These are phyloP conservation scores for Diarsia brunnea DNA, from an alignment of 2,888 invertebrate genomes.

Conservation along the genomic window DNA sequence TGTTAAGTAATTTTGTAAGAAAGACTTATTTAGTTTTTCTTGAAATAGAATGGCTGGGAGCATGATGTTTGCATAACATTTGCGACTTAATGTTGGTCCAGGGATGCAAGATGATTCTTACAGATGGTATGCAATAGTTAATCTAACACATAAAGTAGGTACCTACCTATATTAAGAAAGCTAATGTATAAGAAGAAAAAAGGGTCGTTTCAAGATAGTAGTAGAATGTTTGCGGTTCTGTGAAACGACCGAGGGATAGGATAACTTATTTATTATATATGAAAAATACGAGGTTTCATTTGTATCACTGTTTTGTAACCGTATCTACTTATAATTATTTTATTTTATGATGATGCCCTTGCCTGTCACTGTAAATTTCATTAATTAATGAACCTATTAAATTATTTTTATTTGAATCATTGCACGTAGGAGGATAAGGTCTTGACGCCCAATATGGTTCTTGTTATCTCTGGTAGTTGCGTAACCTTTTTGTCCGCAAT, in stretches of 20 bases:
- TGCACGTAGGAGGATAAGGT: slow-evolving; percentile 76
- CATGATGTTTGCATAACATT: slow-evolving; percentile 24
- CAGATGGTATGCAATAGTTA: background rate
- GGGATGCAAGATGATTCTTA: slow-evolving; percentile 10
- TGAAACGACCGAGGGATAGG: background rate
- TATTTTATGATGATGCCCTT: slow-evolving; percentile 35
- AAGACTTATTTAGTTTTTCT: slow-evolving; percentile 37
- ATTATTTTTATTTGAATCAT: slow-evolving; percentile 58
- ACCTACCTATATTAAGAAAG: background rate
- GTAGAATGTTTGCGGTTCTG: background rate
- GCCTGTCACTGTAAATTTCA: slow-evolving; percentile 56
- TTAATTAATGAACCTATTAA: slow-evolving; percentile 68
- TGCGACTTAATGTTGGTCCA: slow-evolving; percentile 16
- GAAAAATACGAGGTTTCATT: too few species aligned
- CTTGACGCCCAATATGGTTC: slow-evolving; percentile 71
- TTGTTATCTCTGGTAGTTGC: slow-evolving; percentile 78
- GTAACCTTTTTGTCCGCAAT: slow-evolving; percentile 72
- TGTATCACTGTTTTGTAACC: background rate
- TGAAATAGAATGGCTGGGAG: slow-evolving; percentile 42
- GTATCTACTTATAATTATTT: background rate
- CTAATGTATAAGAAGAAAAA: background rate
- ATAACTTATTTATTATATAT: background rate
- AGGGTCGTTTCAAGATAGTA: background rate
- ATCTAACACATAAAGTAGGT: background rate
- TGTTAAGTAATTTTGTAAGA: slow-evolving; percentile 42